Evolutionary conservation across 2,888 invertebrate species (phyloP).

Genomic region (Drosophila fulvimacula): DNA sequence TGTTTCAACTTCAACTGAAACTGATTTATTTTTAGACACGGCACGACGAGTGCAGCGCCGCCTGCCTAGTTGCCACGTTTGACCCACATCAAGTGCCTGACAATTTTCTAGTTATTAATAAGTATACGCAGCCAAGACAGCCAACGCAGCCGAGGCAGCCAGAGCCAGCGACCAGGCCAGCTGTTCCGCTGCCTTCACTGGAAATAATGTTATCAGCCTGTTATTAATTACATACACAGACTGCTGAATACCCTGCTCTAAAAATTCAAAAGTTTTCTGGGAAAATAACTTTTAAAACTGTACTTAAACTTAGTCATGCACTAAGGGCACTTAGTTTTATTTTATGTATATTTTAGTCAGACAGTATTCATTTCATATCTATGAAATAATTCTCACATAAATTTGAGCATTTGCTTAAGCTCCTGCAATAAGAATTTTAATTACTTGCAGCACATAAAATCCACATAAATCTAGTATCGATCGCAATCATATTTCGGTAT

Average conservation of each 20-base stretch:
- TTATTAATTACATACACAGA: conserved; percentile 53
- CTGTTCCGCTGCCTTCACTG: conserved; percentile 60
- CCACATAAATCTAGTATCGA: conserved; percentile 26
- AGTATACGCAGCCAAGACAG: conserved; percentile 14
- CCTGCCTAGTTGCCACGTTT: conserved; percentile 59
- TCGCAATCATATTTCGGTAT: conserved; percentile 13
- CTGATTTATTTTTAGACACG: conserved; percentile 61
- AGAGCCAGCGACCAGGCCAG: conserved; percentile 37
- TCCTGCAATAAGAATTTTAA: conserved; percentile 17
- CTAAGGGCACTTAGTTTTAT: background rate
- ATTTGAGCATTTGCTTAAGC: background rate
- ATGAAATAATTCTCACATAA: background rate
- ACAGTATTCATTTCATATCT: background rate
- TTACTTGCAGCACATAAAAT: conserved; percentile 21
- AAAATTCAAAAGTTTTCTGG: conserved; percentile 10
- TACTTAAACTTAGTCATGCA: background rate
- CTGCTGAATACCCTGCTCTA: background rate
- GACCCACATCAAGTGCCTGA: conserved; percentile 74
- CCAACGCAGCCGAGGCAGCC: conserved; percentile 4
- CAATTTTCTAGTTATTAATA: conserved; percentile 76
- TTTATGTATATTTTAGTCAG: background rate
- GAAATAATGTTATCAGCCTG: conserved; percentile 71
- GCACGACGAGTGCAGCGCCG: conserved; percentile 34
- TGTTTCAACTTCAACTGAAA: conserved; percentile 69
- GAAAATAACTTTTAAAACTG: background rate